Evolutionary conservation across 2,888 invertebrate genomes (phyloP).

Genomic region (Nomada ferruginata): DNA sequence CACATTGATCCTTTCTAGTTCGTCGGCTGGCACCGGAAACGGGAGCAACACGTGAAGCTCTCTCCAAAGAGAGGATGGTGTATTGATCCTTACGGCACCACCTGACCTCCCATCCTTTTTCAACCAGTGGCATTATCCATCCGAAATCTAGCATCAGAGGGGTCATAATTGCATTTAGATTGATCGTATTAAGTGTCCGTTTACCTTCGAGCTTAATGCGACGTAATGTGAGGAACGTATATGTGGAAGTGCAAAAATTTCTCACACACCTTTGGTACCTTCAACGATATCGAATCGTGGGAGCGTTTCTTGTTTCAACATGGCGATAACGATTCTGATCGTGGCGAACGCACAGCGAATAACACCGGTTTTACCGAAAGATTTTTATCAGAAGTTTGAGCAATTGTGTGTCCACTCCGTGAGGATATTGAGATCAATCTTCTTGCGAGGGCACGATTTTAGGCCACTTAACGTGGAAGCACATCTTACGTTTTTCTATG

Average conservation of each 20-base stretch:
- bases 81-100: conserved; percentile 74
- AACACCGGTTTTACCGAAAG: conserved; percentile 9
- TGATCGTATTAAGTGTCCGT: conserved; percentile 33
- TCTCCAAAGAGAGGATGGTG: conserved; percentile 65
- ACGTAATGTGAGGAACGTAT: neutral
- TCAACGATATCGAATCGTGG: neutral
- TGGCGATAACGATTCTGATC: conserved; percentile 16
- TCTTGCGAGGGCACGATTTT: conserved; percentile 31
- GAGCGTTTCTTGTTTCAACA: neutral
- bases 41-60: conserved; percentile 74
- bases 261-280: neutral
- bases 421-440: conserved; percentile 48
- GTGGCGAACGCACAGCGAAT: conserved; percentile 11
- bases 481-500: conserved; percentile 28
- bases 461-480: conserved; percentile 30
- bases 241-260: neutral
- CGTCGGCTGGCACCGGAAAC: conserved; percentile 64
- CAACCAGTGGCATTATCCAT: conserved; percentile 54
- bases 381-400: conserved; percentile 1
- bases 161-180: conserved; percentile 42
- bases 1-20: conserved; percentile 42
- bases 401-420: neutral
- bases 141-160: conserved; percentile 38
- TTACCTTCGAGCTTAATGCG: conserved; percentile 8
- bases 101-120: conserved; percentile 71